Base-by-base conservation (phyloP, 2,888 invertebrate species). In the Drosophila kanekoi region DNA sequence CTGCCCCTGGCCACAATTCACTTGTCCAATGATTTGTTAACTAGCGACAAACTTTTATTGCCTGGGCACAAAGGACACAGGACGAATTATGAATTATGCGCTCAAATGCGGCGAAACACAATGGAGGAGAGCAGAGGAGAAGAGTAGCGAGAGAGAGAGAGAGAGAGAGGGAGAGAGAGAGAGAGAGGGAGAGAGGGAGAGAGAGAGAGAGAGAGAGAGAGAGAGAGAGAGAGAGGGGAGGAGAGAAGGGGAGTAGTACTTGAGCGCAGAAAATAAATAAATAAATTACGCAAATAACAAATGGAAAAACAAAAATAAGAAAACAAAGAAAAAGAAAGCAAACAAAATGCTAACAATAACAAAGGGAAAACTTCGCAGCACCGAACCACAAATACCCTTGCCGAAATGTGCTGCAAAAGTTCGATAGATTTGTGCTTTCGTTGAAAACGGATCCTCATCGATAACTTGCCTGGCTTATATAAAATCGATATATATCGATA, bases 31-130 rank as follows among this genome's bases (percentile, higher is more conserved):
- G 84, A 87, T 87, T 82, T 82, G 87, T 87, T 84, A 87, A 87
- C 87, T 82, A 87, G 72, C 63, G 64, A 78, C 69, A 81, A 85
- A 83, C 77, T 87, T 82, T 84, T 87, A 84, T 87, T 87, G 82
- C 79, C 54, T 73, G 66, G 38, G 18, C 18, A 13, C 44, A 44
- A n/a, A 16, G 49, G 28, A 33, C 41, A 11, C 51, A 44, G 35
- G 59, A 64, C 37, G 82, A 87, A 84, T 87, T 85, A 82, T 82
- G 83, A 83, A 85, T 87, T 79, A 79, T 77, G 74, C 72, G 79
- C 79, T 75, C 62, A 64, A 59, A 65, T 64, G 47, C 52, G 37
- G 35, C 35, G 48, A 63, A 38, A 58, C 43, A 79, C 64, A 63
- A 72, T 45, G 70, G 35, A 35, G 11, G 11, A 35, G 3, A 13